Conservation (phyloP, 2,797 vertebrate species). For the Myioborus melanocephalus region DNA sequence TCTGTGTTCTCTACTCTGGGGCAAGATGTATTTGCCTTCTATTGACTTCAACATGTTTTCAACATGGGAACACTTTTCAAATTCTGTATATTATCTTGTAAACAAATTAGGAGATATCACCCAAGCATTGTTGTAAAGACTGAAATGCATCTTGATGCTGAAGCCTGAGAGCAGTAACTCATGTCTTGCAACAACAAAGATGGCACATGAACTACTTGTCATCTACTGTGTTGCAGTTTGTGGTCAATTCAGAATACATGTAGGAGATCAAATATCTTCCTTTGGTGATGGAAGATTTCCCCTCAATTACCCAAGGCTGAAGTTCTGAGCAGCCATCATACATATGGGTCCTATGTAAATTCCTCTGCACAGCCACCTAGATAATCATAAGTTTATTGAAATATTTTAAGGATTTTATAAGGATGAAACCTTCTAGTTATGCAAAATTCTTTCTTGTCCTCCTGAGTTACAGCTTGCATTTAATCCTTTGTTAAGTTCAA, state of each 20-base stretch:
- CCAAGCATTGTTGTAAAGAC: background rate
- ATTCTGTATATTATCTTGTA: background rate
- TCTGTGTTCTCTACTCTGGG: background rate
- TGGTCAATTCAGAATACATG: background rate
- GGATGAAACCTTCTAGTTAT: background rate
- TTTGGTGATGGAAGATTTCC: background rate
- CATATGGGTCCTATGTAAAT: background rate
- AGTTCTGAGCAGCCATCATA: background rate
- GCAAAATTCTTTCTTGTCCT: background rate
- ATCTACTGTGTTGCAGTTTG: background rate
- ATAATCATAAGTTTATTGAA: background rate
- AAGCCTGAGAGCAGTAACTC: background rate
- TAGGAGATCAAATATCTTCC: background rate
- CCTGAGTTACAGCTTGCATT: background rate
- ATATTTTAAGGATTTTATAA: background rate
- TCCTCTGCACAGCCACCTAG: background rate
- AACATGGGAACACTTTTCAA: background rate
- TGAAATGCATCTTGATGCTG: background rate
- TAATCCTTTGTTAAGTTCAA: background rate
- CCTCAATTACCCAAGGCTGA: fast-evolving
- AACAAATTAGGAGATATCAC: background rate
- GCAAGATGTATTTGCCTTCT: background rate
- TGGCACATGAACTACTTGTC: background rate
- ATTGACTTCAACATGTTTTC: background rate
- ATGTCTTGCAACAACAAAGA: background rate